Conservation (phyloP, 2,888 invertebrate species). For the Amblyteles armatorius region DNA sequence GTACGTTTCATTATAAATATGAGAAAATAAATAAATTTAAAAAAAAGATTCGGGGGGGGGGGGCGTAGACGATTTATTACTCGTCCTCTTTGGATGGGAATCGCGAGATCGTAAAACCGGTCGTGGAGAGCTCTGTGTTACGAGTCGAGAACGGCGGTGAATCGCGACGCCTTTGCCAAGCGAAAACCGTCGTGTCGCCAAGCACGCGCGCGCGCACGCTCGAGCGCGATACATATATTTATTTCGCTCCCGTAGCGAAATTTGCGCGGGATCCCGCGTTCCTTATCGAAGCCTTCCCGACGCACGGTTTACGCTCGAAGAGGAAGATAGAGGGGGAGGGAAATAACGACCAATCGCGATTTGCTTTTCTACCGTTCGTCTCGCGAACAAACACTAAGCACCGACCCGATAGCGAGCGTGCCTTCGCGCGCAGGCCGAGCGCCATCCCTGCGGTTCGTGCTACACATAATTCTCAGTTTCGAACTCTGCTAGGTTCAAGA, state of each 20-base stretch:
- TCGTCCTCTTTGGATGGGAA: conserved; percentile 53
- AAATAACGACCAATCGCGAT: conserved; percentile 14
- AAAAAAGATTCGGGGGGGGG: conserved; percentile 12
- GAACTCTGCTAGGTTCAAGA: not conserved
- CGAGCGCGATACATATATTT: conserved; percentile 60
- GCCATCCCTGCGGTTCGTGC: not conserved
- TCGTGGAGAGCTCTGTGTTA: conserved; percentile 38
- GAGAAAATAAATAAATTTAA: not conserved
- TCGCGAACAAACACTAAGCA: conserved; percentile 14
- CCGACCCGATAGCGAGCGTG: not conserved
- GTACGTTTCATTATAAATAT: conserved; percentile 13
- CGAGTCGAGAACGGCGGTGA: conserved; percentile 66
- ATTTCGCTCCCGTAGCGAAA: conserved; percentile 64
- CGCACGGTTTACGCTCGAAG: conserved; percentile 19
- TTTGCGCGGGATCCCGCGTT: conserved; percentile 58
- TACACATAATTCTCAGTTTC: not conserved
- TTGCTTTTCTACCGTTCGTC: conserved; percentile 15
- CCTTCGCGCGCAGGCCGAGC: not conserved
- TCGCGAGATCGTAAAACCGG: conserved; percentile 65
- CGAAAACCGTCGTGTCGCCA: conserved; percentile 43
- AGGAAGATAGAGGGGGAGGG: not conserved
- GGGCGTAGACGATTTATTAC: conserved; percentile 60
- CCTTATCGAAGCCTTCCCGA: conserved; percentile 59
- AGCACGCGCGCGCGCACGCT: conserved; percentile 41
- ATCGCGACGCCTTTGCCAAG: conserved; percentile 46